Percentiles rank a stretch among this genome's conserved stretches.
Evolutionary conservation across 2,888 invertebrate genomes (phyloP).

Genomic region (Catocala nupta): DNA sequence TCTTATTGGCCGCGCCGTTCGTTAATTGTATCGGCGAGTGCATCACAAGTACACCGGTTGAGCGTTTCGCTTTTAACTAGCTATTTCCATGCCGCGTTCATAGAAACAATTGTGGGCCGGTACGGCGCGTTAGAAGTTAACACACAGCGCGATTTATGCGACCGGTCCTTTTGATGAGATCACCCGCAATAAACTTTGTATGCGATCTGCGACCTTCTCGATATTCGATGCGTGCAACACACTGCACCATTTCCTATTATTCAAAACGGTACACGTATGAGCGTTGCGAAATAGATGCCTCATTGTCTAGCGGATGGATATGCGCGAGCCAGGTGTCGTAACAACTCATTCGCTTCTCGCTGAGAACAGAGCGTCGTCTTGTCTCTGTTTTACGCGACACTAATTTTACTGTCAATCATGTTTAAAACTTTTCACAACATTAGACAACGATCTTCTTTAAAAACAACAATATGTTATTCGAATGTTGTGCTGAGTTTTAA

Average conservation of each 20-base stretch:
- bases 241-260: constrained; percentile 85
- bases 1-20: constrained; percentile 47
- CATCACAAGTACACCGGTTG: constrained; percentile 56
- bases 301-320: constrained; percentile 75
- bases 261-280: constrained; percentile 70
- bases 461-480: constrained; percentile 22
- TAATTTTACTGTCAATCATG: constrained; percentile 48
- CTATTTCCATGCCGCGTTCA: constrained; percentile 87
- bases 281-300: constrained; percentile 81
- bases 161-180: constrained; percentile 87
- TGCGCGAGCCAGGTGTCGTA: constrained; percentile 61
- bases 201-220: constrained; percentile 81
- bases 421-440: constrained; percentile 28
- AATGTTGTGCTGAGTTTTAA: constrained; percentile 22
- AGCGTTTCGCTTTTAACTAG: constrained; percentile 70
- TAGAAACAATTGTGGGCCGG: constrained; percentile 86
- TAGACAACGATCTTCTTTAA: constrained; percentile 25
- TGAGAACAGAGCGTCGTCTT: constrained; percentile 31
- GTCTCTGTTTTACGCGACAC: constrained; percentile 29
- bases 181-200: constrained; percentile 82
- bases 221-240: constrained; percentile 79
- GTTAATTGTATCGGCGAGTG: constrained; percentile 60
- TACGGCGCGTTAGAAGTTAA: constrained; percentile 86
- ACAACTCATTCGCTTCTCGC: constrained; percentile 55
- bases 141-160: constrained; percentile 84